Conservation (phyloP, 1,140 invertebrate species). For the Drosophila rufa region DNA sequence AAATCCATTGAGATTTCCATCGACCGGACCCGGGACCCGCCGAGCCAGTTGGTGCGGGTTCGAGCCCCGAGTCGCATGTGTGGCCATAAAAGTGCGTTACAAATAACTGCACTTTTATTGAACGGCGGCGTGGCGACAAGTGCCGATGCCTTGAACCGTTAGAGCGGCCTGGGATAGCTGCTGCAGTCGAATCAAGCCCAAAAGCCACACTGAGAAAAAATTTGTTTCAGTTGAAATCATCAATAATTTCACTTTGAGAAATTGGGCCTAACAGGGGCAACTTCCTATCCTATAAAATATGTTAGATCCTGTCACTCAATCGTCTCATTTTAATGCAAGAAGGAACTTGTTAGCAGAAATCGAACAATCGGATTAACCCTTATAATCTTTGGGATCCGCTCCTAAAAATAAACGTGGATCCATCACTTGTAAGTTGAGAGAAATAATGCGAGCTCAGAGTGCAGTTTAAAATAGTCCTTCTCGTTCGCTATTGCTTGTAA, state of each 20-base stretch:
- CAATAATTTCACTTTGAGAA: background rate
- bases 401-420: too few species aligned
- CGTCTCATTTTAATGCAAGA: too few species aligned
- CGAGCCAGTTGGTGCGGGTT: conserved; percentile 19
- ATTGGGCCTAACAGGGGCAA: too few species aligned
- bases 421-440: too few species aligned
- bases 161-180: conserved; percentile 38
- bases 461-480: too few species aligned
- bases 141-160: conserved; percentile 52
- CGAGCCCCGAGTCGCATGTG: conserved; percentile 40
- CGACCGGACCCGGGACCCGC: conserved; percentile 17
- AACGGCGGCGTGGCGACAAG: conserved; percentile 33
- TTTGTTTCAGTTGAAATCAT: background rate
- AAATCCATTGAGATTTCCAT: conserved; percentile 63
- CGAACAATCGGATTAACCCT: too few species aligned
- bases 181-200: conserved; percentile 6
- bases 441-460: too few species aligned
- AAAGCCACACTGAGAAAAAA: background rate
- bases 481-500: too few species aligned
- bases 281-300: too few species aligned
- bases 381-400: too few species aligned
- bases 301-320: too few species aligned
- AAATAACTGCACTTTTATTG: conserved; percentile 77
- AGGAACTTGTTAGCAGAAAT: too few species aligned
- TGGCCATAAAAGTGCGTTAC: conserved; percentile 81